Percentiles rank a stretch among this genome's conserved stretches.
Evolutionary conservation across 2,113 vertebrate genomes (phyloP).

Genomic region (Vimba vimba): DNA sequence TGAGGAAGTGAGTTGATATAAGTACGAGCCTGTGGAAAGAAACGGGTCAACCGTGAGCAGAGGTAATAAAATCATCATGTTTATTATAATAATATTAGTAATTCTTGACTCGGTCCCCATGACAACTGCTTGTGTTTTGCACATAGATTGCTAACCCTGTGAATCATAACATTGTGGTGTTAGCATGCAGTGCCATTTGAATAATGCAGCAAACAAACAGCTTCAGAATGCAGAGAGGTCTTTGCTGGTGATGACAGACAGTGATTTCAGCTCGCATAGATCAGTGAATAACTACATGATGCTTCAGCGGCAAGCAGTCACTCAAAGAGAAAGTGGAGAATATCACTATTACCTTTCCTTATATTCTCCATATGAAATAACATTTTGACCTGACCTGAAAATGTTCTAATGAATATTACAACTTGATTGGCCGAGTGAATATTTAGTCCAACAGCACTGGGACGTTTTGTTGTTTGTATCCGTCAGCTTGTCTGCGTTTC

Average conservation of each 20-base stretch:
- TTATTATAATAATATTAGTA: not conserved
- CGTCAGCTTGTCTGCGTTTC: not conserved
- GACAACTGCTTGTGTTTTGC: not conserved
- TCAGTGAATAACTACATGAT: constrained; percentile 22
- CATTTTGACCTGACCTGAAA: not conserved
- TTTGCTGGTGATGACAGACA: constrained; percentile 7
- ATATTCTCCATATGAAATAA: not conserved
- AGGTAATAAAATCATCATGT: not conserved
- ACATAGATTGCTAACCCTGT: constrained; percentile 34
- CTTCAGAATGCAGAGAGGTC: constrained; percentile 33
- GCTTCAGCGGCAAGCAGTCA: constrained; percentile 26
- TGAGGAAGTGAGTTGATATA: constrained; percentile 94
- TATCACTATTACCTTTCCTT: not conserved
- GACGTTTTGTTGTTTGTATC: not conserved
- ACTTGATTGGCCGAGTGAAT: not conserved
- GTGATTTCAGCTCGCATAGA: constrained; percentile 21
- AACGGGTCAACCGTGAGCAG: constrained; percentile 50
- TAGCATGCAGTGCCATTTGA: constrained; percentile 39
- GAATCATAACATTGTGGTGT: constrained; percentile 22
- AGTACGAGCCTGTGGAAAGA: constrained; percentile 86
- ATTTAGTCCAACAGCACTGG: not conserved
- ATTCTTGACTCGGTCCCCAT: not conserved
- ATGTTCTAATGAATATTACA: not conserved
- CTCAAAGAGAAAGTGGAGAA: not conserved
- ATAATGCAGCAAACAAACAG: constrained; percentile 22